These are phyloP conservation scores for Zapornia atra DNA, from an alignment of 2,113 vertebrate species.

Conservation along the genomic window DNA sequence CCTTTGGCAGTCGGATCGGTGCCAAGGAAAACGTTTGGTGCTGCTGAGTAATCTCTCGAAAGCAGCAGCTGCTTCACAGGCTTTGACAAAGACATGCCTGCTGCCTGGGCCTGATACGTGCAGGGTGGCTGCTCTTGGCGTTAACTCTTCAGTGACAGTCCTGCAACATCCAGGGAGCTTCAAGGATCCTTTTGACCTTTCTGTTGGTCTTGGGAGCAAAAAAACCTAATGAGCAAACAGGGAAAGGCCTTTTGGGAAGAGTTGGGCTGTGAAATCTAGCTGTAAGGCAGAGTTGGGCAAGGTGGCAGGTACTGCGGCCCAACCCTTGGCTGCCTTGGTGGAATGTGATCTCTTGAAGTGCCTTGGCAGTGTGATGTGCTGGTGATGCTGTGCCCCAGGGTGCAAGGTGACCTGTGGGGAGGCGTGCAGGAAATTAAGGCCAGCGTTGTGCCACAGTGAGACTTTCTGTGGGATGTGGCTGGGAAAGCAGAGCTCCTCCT, in stretches of 20 bases:
- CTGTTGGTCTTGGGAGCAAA: neutral
- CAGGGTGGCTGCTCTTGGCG: neutral
- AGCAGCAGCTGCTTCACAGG: constrained; percentile 18
- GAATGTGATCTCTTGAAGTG: neutral
- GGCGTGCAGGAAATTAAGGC: neutral
- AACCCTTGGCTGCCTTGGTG: neutral
- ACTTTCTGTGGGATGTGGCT: rapidly evolving
- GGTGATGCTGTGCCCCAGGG: rapidly evolving
- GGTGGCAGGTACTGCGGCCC: neutral
- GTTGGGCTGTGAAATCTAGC: neutral
- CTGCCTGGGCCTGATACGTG: neutral
- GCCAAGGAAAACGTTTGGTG: constrained; percentile 27
- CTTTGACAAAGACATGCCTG: neutral
- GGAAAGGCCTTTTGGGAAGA: neutral
- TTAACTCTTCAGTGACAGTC: neutral
- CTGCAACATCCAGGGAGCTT: neutral
- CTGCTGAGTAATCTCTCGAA: constrained; percentile 46
- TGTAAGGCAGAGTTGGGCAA: neutral
- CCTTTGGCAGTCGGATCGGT: neutral
- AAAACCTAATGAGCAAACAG: neutral
- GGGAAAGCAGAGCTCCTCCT: neutral
- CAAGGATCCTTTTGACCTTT: neutral
- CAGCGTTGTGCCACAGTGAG: neutral
- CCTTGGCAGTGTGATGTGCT: neutral
- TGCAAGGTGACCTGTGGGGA: neutral